Base-by-base conservation (phyloP, 1,140 invertebrate species). In the Maniola jurtina region DNA sequence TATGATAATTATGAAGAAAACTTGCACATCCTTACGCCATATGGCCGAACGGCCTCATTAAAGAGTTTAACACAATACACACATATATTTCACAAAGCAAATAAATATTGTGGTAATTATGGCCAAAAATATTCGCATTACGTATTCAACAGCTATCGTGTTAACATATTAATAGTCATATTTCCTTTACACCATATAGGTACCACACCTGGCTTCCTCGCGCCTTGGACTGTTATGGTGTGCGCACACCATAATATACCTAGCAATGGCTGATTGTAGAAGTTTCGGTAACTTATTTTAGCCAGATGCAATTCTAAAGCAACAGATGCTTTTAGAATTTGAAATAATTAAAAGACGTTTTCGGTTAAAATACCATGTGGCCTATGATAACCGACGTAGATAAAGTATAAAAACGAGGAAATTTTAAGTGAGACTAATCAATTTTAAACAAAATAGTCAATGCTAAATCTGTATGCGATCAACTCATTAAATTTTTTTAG, bases 121-220 rank as follows among this genome's bases (percentile, higher is more conserved):
- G n/a, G 55, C 55, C 55, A 57, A 57, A 57, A 57, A 57, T 38
- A 35, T 40, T 40, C 55, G 13, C 13, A 14, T 38, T 38, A 38
- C 40, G 1, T 57, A 57, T 57, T 57, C 55, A 38, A 15, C 55
- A 57, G 36, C 35, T 57, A 57, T 57, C 35, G 6, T 57, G 36
- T 16, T 60, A 47, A 60, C 55, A 57, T 57, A 40, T 38, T 57
- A 57, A 57, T 57, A 40, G 55, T 57, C 35, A 59, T 61, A 63
- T 45, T 63, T 68, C 66, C 66, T 59, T 61, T 47, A 34, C 45
- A 14, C 56, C 66, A 55, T 66, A 66, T 66, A 59, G 9, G 38
- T 7, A 36, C 25, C 47, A 60, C 57, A 66, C 62, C 63, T 68
- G 64, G 62, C 54, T 56, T 57, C 54, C 54, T 60, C 56, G 40